These are phyloP conservation scores for Sarcophaga bullata DNA, from an alignment of 1,140 invertebrate species.

Conservation along the genomic window DNA sequence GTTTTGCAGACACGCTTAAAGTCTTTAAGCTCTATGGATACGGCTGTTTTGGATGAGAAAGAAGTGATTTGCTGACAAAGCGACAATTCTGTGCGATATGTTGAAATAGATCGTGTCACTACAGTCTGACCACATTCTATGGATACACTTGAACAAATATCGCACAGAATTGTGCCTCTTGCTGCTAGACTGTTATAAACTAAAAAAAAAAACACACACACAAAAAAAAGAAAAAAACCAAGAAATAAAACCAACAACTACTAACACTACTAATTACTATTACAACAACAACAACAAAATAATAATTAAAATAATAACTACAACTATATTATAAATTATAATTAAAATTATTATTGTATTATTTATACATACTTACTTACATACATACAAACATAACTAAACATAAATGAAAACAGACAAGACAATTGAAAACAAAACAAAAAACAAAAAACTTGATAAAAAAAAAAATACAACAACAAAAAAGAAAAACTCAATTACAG, in stretches of 20 bases:
- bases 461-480: not conserved
- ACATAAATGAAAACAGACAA: no score
- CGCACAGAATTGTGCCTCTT: constrained; percentile 65
- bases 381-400: no score
- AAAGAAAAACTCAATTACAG: not conserved
- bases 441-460: no score
- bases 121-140: constrained; percentile 76
- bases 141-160: constrained; percentile 47
- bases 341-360: not conserved
- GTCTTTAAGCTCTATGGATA: constrained; percentile 79
- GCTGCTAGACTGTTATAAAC: constrained; percentile 34
- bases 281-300: not conserved
- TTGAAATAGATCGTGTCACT: constrained; percentile 88
- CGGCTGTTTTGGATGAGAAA: constrained; percentile 82
- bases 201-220: not conserved
- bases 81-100: constrained; percentile 91
- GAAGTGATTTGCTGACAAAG: constrained; percentile 93
- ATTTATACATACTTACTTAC: no score
- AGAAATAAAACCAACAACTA: not conserved
- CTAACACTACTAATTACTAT: constrained; percentile 12
- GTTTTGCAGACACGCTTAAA: constrained; percentile 80
- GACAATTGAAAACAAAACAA: no score
- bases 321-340: not conserved
- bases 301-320: not conserved
- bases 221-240: not conserved